Evolutionary conservation across 1,140 invertebrate genomes (phyloP), one percentile per base, ranked within the genome.

Genomic region (Bombus haemorrhoidalis): DNA sequence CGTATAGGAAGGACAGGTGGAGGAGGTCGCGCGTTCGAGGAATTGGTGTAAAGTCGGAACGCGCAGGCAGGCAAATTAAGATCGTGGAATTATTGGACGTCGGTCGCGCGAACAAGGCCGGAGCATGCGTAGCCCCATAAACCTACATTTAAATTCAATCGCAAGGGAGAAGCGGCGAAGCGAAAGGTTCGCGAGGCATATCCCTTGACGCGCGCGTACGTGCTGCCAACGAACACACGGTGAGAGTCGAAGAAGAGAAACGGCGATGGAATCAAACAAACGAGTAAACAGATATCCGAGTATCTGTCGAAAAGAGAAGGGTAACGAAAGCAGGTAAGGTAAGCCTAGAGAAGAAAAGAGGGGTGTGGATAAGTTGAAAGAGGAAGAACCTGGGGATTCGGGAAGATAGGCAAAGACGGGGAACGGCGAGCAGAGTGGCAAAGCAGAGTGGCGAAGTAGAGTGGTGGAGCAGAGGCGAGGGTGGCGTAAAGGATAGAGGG

Each of bases 101-200:
- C 28, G 32, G 22, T n/a, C 32, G 59, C 25, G 28, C 34, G 81
- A 68, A 66, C 43, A 43, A 68, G 72, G 43, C 25, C 22, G 43
- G 43, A 34, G 81, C 62, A 41, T 18, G 72, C 43, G 41, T 57
- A 76, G 72, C n/a, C 72, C 59, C 81, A 76, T 76, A 76, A 83
- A 83, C 81, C 81, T 83, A 83, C 72, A 83, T 83, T 83, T 68
- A 76, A 64, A 82, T 82, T 82, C 81, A 85, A 62, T 80, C 37
- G 69, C 32, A 37, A 66, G 47, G 80, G 43, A 62, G 78, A 81
- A 47, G 68, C 69, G 80, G 13, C 68, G 28, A 81, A 53, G 66
- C 47, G 79, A 25, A 53, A 34, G 66, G 34, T 47, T 18, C 22
- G 6, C 9, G 41, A 25, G 13, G 32, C 13, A 37, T 28, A 41